Conservation (phyloP, 2,888 invertebrate species). For the Macrosiphum euphorbiae region DNA sequence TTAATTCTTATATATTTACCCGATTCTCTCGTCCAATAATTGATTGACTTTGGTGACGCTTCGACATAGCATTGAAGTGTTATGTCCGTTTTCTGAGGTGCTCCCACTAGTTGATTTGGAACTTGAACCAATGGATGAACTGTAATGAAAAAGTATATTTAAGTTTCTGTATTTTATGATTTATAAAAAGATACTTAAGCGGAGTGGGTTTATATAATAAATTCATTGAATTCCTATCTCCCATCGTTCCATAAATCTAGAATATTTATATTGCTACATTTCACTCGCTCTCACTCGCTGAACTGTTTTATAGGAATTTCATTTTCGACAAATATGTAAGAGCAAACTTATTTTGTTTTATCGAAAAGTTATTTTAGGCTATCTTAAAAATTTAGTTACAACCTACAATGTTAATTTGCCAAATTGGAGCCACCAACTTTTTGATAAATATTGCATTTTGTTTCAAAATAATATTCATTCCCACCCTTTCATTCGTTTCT, state of each 20-base stretch:
- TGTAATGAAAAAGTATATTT: slow-evolving; percentile 52
- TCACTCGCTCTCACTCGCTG: background rate
- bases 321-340: slow-evolving; percentile 51
- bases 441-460: slow-evolving; percentile 63
- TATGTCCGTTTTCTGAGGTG: slow-evolving; percentile 87
- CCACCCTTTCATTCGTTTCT: slow-evolving; percentile 28
- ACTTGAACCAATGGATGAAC: slow-evolving; percentile 79
- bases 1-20: slow-evolving; percentile 74
- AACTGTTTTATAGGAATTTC: slow-evolving; percentile 60
- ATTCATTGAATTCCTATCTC: slow-evolving; percentile 54
- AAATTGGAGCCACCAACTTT: slow-evolving; percentile 53
- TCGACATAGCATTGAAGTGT: slow-evolving; percentile 89
- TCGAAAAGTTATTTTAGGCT: slow-evolving; percentile 44
- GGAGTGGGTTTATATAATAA: slow-evolving; percentile 32
- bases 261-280: slow-evolving; percentile 54
- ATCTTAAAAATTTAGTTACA: slow-evolving; percentile 47
- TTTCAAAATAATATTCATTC: slow-evolving; percentile 59
- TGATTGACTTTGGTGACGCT: slow-evolving; percentile 93
- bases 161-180: slow-evolving; percentile 19
- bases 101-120: slow-evolving; percentile 92
- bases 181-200: slow-evolving; percentile 39
- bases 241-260: background rate
- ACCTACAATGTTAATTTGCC: slow-evolving; percentile 54
- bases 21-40: slow-evolving; percentile 92
- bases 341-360: slow-evolving; percentile 53